Conservation (phyloP, 2,888 invertebrate species). For the Dexiosoma caninum region DNA sequence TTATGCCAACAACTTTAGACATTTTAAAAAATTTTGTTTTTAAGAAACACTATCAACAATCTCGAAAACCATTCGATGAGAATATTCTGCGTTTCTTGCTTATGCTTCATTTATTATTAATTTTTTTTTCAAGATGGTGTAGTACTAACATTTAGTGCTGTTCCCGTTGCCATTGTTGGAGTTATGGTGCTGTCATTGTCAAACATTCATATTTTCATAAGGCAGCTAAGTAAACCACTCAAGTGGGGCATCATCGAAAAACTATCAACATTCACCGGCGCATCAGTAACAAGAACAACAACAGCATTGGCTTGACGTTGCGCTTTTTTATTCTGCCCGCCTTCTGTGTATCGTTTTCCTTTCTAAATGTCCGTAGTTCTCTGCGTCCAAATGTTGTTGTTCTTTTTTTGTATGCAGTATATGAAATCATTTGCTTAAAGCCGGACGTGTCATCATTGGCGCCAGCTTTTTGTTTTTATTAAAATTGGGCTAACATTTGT, state of each 20-base stretch:
- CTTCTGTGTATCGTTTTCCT: background rate
- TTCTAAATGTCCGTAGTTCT: background rate
- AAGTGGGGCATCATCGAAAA: slow-evolving; percentile 70
- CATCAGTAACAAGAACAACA: slow-evolving; percentile 6
- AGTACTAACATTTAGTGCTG: slow-evolving; percentile 50
- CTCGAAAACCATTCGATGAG: slow-evolving; percentile 48
- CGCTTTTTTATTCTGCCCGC: slow-evolving; percentile 52
- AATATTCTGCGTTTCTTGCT: background rate
- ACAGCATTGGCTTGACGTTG: slow-evolving; percentile 58
- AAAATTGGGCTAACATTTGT: slow-evolving; percentile 62
- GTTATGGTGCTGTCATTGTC: slow-evolving; percentile 32
- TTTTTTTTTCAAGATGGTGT: slow-evolving; percentile 54
- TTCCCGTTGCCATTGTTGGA: background rate
- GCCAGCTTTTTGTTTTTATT: slow-evolving; percentile 68
- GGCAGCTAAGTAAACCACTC: slow-evolving; percentile 76
- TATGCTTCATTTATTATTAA: slow-evolving; percentile 8
- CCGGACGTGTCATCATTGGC: slow-evolving; percentile 75
- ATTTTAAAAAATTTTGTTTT: background rate
- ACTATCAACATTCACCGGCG: slow-evolving; percentile 20
- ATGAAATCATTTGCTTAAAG: slow-evolving; percentile 63
- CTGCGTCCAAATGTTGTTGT: slow-evolving; percentile 49
- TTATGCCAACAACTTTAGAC: background rate
- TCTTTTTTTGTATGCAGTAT: slow-evolving; percentile 27
- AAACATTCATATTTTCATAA: slow-evolving; percentile 71
- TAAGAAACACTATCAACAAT: background rate